These are phyloP conservation scores for Arbacia lixula DNA, from an alignment of 53 echinoderm and acorn worm species.

Conservation along the genomic window DNA sequence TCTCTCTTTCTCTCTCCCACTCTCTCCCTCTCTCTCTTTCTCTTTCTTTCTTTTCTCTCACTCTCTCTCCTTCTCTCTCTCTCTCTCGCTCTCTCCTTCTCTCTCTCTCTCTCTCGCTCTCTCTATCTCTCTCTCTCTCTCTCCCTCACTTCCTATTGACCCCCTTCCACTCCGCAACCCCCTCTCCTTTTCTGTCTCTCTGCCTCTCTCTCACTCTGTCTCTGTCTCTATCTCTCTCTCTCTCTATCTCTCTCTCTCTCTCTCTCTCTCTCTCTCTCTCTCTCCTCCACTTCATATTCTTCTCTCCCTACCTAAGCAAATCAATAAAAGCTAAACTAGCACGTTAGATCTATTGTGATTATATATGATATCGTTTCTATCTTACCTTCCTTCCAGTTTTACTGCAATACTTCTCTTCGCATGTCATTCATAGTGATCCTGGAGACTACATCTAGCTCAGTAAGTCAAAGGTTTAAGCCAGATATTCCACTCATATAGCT, in stretches of 20 bases:
- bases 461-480: no score
- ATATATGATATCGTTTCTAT: no score
- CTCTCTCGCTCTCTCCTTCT: background rate
- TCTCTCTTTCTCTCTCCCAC: background rate
- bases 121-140: slow-evolving; percentile 14
- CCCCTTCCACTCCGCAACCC: background rate
- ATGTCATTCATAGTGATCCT: no score
- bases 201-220: background rate
- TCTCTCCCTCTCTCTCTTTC: background rate
- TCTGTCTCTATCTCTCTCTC: background rate
- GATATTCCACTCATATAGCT: no score
- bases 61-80: background rate
- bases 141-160: background rate
- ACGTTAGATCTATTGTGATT: no score
- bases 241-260: background rate
- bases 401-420: no score
- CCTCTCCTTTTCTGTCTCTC: no score
- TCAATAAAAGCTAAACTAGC: no score
- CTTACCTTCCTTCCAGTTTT: no score
- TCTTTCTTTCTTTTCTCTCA: background rate
- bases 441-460: no score
- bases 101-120: background rate
- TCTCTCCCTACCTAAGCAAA: no score
- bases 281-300: background rate
- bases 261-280: background rate